These are phyloP conservation scores for Stichopus chloronotus DNA, from an alignment of 35 echinoderm and acorn worm genomes.

Conservation along the genomic window DNA sequence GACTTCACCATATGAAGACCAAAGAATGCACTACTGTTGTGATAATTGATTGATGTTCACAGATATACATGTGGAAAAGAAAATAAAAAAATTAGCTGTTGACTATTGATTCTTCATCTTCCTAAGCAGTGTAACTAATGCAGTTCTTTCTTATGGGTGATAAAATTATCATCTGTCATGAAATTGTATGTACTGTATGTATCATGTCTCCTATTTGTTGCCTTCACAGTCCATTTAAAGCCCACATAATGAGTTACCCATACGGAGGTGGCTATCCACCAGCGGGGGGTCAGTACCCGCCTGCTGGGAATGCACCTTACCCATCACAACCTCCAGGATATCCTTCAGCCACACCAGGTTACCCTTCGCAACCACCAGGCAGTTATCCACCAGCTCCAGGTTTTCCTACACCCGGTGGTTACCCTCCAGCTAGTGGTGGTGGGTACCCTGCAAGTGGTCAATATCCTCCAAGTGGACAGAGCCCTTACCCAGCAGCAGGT, in stretches of 20 bases:
- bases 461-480: conserved; percentile 41
- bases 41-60: no score
- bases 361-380: conserved; percentile 1
- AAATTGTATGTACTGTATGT: no score
- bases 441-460: conserved; percentile 42
- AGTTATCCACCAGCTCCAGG: conserved; percentile 33
- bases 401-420: conserved; percentile 52
- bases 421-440: conserved; percentile 51
- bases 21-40: no score
- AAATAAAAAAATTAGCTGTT: no score
- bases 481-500: conserved; percentile 27
- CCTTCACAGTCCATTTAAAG: no score
- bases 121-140: no score
- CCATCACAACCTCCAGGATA: conserved; percentile 35
- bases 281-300: conserved; percentile 59
- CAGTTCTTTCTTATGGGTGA: no score
- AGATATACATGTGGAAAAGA: no score
- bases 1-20: no score
- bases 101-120: no score
- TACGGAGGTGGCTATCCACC: conserved; percentile 47
- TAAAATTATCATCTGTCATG: no score
- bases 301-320: conserved; percentile 26
- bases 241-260: conserved; percentile 43
- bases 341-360: conserved; percentile 57
- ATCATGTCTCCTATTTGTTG: no score